A percentile compares a stretch with the other conserved stretches of the same genome.
phyloP scores from a whole-genome alignment of 2,113 vertebrate genomes.

The Falco punctatus region DNA sequence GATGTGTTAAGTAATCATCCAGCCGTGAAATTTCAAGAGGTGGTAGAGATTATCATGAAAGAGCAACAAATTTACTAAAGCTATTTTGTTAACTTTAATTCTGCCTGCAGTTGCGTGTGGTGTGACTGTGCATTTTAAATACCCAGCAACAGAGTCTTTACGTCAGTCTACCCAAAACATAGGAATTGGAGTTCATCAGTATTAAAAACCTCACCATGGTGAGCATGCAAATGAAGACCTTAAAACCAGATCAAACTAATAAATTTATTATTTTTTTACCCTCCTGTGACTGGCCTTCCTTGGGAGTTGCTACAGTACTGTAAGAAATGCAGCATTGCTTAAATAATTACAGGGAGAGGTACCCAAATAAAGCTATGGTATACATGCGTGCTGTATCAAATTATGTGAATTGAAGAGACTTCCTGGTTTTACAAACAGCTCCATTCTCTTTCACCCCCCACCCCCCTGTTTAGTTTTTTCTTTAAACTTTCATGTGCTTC shows the following conservation, averaged over 20 bases:
- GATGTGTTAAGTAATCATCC: background rate
- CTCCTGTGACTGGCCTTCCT: background rate
- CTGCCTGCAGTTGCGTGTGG: background rate
- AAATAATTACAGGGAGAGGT: background rate
- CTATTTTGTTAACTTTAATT: background rate
- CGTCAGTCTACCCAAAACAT: background rate
- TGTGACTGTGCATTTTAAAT: slow-evolving; percentile 33
- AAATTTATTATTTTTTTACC: background rate
- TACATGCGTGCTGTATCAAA: background rate
- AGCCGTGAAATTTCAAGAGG: background rate
- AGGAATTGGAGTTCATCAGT: background rate
- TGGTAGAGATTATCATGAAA: background rate
- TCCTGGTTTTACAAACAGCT: background rate
- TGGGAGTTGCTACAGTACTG: background rate
- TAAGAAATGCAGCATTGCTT: background rate
- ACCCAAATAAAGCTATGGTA: background rate
- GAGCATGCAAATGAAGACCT: background rate
- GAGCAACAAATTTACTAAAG: background rate
- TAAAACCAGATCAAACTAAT: background rate
- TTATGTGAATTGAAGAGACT: background rate
- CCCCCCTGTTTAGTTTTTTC: background rate
- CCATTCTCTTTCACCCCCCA: background rate
- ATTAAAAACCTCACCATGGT: background rate
- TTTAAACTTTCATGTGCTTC: background rate
- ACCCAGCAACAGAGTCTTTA: background rate